Evolutionary conservation across 2,797 vertebrate species (phyloP).

Genomic region (Hypotaenidia philippensis): DNA sequence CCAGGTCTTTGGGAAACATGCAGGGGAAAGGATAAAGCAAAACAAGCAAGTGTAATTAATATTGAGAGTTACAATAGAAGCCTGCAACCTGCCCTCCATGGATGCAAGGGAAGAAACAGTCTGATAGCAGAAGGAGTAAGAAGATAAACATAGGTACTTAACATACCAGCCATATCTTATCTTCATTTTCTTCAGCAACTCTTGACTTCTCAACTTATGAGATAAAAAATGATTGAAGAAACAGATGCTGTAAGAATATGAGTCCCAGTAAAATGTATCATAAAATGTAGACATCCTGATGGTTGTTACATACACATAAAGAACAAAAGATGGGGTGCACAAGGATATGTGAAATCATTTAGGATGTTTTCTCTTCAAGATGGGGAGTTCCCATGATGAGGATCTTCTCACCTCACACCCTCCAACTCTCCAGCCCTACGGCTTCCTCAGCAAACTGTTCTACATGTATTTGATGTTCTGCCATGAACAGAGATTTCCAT

Average conservation of each 20-base stretch:
- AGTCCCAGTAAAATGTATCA: neutral
- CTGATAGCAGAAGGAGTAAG: neutral
- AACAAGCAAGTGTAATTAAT: neutral
- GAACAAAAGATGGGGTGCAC: neutral
- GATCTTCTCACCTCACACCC: neutral
- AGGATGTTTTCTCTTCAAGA: neutral
- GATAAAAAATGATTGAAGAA: neutral
- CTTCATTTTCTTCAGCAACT: neutral
- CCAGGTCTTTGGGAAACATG: neutral
- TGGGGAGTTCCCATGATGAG: neutral
- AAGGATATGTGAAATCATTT: neutral
- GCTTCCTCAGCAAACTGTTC: neutral
- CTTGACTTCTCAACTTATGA: neutral
- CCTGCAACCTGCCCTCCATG: neutral
- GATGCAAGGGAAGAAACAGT: neutral
- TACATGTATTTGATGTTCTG: neutral
- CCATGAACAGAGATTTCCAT: neutral
- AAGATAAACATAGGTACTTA: neutral
- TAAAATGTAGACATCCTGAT: neutral
- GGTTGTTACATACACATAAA: neutral
- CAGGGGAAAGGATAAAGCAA: neutral
- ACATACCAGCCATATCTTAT: neutral
- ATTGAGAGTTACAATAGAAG: neutral
- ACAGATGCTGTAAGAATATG: neutral
- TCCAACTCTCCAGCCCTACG: neutral